phyloP scores from a whole-genome alignment of 2,113 vertebrate genomes.

The Merops nubicus region DNA sequence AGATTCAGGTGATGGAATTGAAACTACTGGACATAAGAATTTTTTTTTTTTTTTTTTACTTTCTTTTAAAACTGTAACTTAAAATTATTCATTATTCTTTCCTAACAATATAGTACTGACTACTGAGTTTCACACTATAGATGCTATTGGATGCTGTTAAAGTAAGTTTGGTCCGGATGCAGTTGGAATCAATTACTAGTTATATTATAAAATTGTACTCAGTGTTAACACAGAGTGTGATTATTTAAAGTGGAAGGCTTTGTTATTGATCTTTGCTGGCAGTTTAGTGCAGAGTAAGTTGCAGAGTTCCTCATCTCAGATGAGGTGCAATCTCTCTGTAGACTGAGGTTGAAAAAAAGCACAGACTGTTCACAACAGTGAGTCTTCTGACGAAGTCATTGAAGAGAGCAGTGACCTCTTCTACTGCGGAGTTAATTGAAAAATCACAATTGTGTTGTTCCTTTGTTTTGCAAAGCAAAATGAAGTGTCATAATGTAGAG shows the following conservation, averaged over 20 bases:
- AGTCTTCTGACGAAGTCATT: neutral
- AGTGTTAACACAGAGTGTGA: neutral
- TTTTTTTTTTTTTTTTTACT: neutral
- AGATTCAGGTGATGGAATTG: neutral
- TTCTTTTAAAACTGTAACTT: neutral
- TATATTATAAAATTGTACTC: neutral
- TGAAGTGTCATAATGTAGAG: neutral
- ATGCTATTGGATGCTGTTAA: neutral
- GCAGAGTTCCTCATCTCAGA: neutral
- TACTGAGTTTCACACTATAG: neutral
- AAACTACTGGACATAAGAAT: neutral
- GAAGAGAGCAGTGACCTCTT: neutral
- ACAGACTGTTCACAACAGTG: neutral
- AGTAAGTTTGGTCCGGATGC: slow-evolving; percentile 32
- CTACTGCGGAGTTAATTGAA: neutral
- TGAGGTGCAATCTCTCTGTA: neutral
- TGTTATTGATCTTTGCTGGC: neutral
- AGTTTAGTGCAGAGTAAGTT: neutral
- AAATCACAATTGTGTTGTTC: neutral
- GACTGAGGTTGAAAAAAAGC: neutral
- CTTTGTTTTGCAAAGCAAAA: neutral
- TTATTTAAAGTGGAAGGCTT: neutral
- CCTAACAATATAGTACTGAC: neutral
- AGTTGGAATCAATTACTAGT: neutral
- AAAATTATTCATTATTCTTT: neutral